These are phyloP conservation scores for Drosophila jambulina DNA, from an alignment of 1,140 invertebrate species.

Conservation along the genomic window DNA sequence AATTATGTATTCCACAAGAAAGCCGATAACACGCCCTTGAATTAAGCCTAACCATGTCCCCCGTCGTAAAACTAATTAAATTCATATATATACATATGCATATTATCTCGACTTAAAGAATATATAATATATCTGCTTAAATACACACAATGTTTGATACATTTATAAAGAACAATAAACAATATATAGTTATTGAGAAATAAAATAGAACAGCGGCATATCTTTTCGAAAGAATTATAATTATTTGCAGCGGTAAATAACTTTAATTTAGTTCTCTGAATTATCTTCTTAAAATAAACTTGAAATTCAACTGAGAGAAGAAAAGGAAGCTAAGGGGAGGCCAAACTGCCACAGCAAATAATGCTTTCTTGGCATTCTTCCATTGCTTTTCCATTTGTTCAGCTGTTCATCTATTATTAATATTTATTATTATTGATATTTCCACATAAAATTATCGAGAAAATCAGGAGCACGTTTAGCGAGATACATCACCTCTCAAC, in stretches of 20 bases:
- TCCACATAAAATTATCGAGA: slow-evolving; percentile 16
- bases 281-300: background rate
- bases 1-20: slow-evolving; percentile 60
- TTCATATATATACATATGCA: slow-evolving; percentile 58
- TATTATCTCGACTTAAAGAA: slow-evolving; percentile 55
- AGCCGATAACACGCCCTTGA: slow-evolving; percentile 61
- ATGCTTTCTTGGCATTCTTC: background rate
- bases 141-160: slow-evolving; percentile 71
- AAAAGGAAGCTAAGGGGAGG: background rate
- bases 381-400: background rate
- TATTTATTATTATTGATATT: slow-evolving; percentile 16
- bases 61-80: slow-evolving; percentile 59
- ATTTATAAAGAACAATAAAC: slow-evolving; percentile 66
- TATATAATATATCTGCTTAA: slow-evolving; percentile 48
- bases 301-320: background rate
- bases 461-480: slow-evolving; percentile 1
- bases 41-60: slow-evolving; percentile 51
- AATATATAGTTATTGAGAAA: slow-evolving; percentile 42
- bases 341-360: background rate
- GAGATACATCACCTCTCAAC: slow-evolving; percentile 20
- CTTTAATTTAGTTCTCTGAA: background rate
- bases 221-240: background rate
- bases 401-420: background rate
- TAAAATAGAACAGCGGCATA: background rate
- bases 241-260: background rate